These are phyloP conservation scores for Neolamprologus ventralis DNA, from an alignment of 2,113 vertebrate species.

Conservation along the genomic window DNA sequence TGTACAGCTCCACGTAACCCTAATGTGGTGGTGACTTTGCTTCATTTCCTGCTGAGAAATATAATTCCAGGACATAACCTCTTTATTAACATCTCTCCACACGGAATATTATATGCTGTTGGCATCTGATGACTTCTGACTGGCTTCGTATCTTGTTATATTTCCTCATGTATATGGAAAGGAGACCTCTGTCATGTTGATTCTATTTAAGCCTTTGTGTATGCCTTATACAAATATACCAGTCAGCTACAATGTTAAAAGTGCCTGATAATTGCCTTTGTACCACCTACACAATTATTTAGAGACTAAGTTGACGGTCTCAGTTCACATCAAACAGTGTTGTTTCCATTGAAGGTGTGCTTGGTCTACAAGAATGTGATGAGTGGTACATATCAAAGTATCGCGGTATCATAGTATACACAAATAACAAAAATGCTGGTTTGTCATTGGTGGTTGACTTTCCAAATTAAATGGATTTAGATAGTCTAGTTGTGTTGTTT, in stretches of 20 bases:
- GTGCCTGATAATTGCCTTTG: neutral
- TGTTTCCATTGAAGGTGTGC: neutral
- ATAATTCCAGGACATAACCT: neutral
- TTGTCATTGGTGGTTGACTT: neutral
- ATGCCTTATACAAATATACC: neutral
- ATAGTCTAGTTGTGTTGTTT: neutral
- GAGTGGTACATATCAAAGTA: neutral
- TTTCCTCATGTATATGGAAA: neutral
- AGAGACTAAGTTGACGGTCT: neutral
- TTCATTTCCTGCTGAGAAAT: conserved; percentile 5
- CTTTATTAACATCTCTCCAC: conserved; percentile 8
- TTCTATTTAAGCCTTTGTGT: neutral
- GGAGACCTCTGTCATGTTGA: neutral
- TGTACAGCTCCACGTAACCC: neutral
- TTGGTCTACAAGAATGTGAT: neutral
- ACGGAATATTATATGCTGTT: neutral
- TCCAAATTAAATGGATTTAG: neutral
- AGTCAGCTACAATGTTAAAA: neutral
- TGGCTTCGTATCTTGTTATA: neutral
- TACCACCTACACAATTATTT: neutral
- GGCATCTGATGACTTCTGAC: conserved; percentile 17
- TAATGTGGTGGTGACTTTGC: neutral
- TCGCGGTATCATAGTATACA: neutral
- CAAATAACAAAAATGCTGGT: neutral
- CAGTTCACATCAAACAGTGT: neutral